phyloP scores from a whole-genome alignment of 37 sponge, comb jelly and placozoan species.

The Bolinopsis microptera region DNA sequence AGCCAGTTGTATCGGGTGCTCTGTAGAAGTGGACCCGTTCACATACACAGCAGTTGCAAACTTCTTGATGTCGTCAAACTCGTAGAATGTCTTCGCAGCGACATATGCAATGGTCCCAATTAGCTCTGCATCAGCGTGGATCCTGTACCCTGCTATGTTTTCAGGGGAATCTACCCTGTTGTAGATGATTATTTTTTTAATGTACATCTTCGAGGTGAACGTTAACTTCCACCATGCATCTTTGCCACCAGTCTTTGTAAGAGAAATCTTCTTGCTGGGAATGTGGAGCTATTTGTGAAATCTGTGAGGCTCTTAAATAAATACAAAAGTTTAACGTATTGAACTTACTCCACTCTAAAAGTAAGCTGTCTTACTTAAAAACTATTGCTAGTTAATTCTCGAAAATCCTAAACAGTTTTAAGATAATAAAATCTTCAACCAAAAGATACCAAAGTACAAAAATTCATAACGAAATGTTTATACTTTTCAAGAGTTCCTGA shows the following conservation, averaged over 20 bases:
- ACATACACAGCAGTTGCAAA: background rate
- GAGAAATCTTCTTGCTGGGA: background rate
- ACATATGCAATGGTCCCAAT: background rate
- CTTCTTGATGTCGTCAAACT: background rate
- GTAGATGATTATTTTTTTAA: background rate
- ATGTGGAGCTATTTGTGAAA: no score
- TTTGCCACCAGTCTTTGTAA: background rate
- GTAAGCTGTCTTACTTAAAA: no score
- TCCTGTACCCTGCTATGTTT: background rate
- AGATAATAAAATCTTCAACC: no score
- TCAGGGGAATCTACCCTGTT: background rate
- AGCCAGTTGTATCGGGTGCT: background rate
- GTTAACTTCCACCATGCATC: background rate
- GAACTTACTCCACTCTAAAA: no score
- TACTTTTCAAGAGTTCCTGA: background rate
- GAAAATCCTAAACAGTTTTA: no score
- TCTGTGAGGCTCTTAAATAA: no score
- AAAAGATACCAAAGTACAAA: no score
- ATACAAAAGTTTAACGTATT: no score
- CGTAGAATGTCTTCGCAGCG: background rate
- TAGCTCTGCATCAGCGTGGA: background rate
- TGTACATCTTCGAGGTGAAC: background rate
- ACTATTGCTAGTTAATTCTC: no score
- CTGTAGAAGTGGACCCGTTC: background rate
- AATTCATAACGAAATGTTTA: no score